Evolutionary conservation across 2,797 vertebrate species (phyloP).

Genomic region (Crocodylus rhombifer): DNA sequence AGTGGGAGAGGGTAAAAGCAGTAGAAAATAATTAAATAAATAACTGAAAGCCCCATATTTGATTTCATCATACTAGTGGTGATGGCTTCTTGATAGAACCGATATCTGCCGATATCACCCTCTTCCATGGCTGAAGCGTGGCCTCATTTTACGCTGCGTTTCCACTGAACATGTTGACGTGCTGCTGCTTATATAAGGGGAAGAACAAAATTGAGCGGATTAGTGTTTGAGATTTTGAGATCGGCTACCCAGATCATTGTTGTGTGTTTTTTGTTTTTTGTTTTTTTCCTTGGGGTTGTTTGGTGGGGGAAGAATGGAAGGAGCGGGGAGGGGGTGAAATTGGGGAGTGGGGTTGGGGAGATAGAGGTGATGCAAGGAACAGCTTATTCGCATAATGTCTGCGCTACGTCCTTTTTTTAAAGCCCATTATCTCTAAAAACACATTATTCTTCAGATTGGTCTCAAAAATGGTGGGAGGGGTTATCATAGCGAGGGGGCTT

Average conservation of each 20-base stretch:
- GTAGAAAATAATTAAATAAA: constrained; percentile 57
- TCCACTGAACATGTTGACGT: constrained; percentile 82
- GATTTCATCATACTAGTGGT: constrained; percentile 62
- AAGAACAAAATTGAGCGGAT: constrained; percentile 83
- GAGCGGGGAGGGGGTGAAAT: constrained; percentile 68
- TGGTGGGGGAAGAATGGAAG: constrained; percentile 67
- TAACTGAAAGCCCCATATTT: not conserved
- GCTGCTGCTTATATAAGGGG: constrained; percentile 86
- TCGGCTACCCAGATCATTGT: constrained; percentile 79
- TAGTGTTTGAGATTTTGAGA: constrained; percentile 85
- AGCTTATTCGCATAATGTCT: constrained; percentile 82
- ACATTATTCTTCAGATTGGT: constrained; percentile 82
- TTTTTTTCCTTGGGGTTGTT: constrained; percentile 78
- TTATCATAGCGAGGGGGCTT: constrained; percentile 83
- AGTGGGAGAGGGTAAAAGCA: constrained; percentile 9
- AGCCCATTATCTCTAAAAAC: constrained; percentile 87
- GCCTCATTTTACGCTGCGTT: constrained; percentile 82
- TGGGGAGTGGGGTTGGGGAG: constrained; percentile 66
- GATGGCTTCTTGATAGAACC: constrained; percentile 69
- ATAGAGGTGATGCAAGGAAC: constrained; percentile 79
- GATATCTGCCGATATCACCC: constrained; percentile 71
- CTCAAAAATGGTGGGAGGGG: constrained; percentile 80
- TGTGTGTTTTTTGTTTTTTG: constrained; percentile 74
- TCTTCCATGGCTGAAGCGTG: constrained; percentile 73
- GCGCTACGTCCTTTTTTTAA: constrained; percentile 74